Evolutionary conservation across 2,113 vertebrate species (phyloP).

Genomic region (Casuarius casuarius): DNA sequence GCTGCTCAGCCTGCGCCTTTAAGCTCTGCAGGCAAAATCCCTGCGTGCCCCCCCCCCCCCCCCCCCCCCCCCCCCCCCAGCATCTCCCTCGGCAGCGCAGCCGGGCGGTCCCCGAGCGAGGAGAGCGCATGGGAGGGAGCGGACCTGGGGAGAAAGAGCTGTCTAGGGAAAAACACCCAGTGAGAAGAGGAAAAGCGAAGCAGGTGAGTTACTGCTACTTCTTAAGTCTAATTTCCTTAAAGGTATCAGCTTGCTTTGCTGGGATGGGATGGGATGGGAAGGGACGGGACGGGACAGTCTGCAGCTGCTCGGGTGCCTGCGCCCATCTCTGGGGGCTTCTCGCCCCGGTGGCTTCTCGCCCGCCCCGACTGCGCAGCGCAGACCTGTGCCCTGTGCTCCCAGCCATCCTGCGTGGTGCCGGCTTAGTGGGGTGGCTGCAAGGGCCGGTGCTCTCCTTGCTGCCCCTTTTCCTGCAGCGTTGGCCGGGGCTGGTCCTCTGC

Average conservation of each 20-base stretch:
- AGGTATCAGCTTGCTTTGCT: not conserved
- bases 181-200: not conserved
- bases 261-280: not conserved
- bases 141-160: not conserved
- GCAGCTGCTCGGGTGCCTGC: accelerated
- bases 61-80: not conserved
- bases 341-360: not conserved
- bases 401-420: no score
- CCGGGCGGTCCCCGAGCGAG: not conserved
- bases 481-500: not conserved
- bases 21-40: not conserved
- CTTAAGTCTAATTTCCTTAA: not conserved
- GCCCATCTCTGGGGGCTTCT: not conserved
- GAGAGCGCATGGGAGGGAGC: not conserved
- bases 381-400: no score
- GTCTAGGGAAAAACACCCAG: not conserved
- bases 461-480: accelerated
- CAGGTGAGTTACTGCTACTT: constrained; percentile 20
- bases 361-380: accelerated
- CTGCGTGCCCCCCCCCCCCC: not conserved
- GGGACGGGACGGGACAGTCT: not conserved
- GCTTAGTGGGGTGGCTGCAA: not conserved
- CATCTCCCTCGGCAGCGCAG: not conserved
- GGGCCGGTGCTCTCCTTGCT: not conserved
- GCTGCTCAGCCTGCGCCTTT: constrained; percentile 30